Base-by-base conservation (phyloP, 2,113 vertebrate genomes). In the Pampusana beccarii region DNA sequence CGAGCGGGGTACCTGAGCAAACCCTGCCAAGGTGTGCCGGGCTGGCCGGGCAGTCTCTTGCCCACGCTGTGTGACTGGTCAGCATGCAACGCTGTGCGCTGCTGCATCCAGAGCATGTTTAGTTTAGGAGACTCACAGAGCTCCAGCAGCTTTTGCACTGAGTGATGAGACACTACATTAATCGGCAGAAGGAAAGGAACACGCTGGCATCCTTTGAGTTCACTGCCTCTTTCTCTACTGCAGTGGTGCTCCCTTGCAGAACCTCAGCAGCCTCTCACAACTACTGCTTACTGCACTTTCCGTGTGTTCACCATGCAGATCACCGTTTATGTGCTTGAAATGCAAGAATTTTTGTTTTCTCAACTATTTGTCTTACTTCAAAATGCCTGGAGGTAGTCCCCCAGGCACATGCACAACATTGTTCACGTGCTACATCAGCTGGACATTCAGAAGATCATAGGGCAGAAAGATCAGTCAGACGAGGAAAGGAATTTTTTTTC, bases 11-110 rank as follows among this genome's bases (percentile, higher is more conserved):
- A 18, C 19, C 36, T 36, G 56, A 75, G 50, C 62, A 71, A 80
- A 77, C 12, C 20, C 38, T 10, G 8, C 12, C 12, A 6, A 34
- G 64, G 44, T 5, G 13, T 40, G 21, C 53, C 51, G 60, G 51
- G 13, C 25, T 12, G 31, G 29, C 53, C 12, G 15, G 34, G 60
- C 46, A 18, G 31, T 15, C 33, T 11, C 38, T 66, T 48, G 33
- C n/a, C 61, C 1, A 2, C 13, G 8, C 28, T 6, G 2, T 18
- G 5, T 8, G 7, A 50, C 16, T 13, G n/a, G 38, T 42, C 65
- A 42, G 44, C 24, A 16, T 0, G 0, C 44, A 17, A 31, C 38
- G 9, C 36, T 40, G 26, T 36, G 19, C 33, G 18, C 13, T 0
- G 2, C 46, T 85, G 60, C 25, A 36, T 25, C 44, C 50, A 64